Conservation (phyloP, 2,113 vertebrate genomes). For the Platichthys stellatus region DNA sequence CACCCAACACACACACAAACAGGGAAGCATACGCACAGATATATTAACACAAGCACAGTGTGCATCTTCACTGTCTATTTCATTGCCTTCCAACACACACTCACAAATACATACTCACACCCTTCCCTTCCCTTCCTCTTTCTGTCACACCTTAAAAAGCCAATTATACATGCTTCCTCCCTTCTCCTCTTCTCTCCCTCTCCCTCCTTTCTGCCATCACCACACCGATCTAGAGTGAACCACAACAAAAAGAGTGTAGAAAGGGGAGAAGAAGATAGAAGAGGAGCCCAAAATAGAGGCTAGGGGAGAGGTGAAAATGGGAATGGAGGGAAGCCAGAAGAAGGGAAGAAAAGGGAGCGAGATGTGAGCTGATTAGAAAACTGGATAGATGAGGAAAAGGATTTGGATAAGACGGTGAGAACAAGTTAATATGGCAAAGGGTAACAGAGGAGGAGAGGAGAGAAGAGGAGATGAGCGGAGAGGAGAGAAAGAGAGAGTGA, state of each 20-base stretch:
- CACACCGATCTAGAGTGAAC: conserved; percentile 61
- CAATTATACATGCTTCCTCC: conserved; percentile 78
- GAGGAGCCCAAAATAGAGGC: conserved; percentile 54
- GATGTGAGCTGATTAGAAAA: conserved; percentile 11
- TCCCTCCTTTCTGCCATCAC: conserved; percentile 55
- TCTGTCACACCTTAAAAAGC: conserved; percentile 82
- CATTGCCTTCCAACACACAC: conserved; percentile 48
- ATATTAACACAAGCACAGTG: conserved; percentile 51
- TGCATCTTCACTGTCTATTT: conserved; percentile 65
- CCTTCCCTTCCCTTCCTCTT: conserved; percentile 52
- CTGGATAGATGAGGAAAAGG: conserved; percentile 13
- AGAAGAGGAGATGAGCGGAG: not conserved
- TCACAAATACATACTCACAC: conserved; percentile 26
- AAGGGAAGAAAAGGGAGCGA: conserved; percentile 9
- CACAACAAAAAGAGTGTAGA: conserved; percentile 53
- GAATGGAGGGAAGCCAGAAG: conserved; percentile 16
- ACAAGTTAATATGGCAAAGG: conserved; percentile 24
- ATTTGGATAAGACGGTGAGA: conserved; percentile 14
- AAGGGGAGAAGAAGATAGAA: conserved; percentile 52
- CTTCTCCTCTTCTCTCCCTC: conserved; percentile 58
- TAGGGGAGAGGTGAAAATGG: conserved; percentile 29
- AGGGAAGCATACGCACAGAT: conserved; percentile 48
- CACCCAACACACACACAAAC: conserved; percentile 35
- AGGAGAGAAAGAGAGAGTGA: conserved; percentile 7
- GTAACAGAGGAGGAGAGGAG: conserved; percentile 14